Conservation (phyloP, 1,140 invertebrate genomes). For the Drosophila kohkoa region DNA sequence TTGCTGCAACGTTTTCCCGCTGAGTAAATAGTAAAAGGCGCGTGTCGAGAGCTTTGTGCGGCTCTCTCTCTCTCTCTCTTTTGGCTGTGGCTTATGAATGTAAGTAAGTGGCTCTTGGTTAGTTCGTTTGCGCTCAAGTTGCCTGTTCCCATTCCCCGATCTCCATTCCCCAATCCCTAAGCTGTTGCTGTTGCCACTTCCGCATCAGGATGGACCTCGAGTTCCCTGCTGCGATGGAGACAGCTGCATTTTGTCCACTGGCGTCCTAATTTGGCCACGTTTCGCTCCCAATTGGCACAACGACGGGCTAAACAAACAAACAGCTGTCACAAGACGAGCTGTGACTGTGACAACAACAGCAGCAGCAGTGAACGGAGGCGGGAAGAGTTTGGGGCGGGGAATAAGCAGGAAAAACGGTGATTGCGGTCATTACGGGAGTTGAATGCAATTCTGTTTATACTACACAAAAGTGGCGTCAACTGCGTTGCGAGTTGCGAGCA, state of each 20-base stretch:
- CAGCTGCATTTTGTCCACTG: conserved; percentile 55
- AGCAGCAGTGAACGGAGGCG: too few species aligned
- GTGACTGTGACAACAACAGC: neutral
- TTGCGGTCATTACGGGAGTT: conserved; percentile 50
- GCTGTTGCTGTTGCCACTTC: conserved; percentile 64
- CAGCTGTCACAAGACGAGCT: conserved; percentile 22
- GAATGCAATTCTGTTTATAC: conserved; percentile 33
- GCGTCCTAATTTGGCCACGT: conserved; percentile 73
- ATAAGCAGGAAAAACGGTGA: conserved; percentile 20
- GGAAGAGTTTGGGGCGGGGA: neutral
- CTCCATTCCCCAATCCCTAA: neutral
- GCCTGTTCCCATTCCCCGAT: neutral
- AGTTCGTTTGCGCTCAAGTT: conserved; percentile 65
- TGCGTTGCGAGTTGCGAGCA: neutral
- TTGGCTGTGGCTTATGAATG: conserved; percentile 70
- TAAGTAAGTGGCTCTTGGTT: conserved; percentile 83
- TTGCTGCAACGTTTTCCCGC: conserved; percentile 55
- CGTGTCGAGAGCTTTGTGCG: conserved; percentile 59
- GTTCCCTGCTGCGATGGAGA: conserved; percentile 19
- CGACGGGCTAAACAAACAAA: conserved; percentile 57
- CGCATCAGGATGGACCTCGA: conserved; percentile 50
- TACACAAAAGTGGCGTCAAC: conserved; percentile 27
- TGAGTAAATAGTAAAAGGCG: conserved; percentile 81
- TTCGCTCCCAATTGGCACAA: conserved; percentile 68
- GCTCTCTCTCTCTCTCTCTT: neutral